Evolutionary conservation across 2,888 invertebrate species (phyloP).

Genomic region (Cybosia mesomella): DNA sequence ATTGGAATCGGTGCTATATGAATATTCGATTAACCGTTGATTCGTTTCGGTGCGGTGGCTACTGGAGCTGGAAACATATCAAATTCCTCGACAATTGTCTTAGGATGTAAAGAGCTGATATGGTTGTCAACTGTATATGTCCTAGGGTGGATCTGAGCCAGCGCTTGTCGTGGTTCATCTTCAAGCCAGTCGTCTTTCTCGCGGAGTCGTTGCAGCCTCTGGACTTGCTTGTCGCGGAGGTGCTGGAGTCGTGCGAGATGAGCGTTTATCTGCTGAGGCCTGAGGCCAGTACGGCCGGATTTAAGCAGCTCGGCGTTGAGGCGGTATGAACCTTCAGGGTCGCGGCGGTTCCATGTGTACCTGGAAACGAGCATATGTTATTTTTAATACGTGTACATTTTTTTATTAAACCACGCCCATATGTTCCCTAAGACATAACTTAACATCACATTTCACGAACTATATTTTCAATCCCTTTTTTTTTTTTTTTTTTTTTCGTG

Average conservation of each 20-base stretch:
- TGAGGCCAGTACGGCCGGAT: slow-evolving; percentile 77
- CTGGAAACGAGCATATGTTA: slow-evolving; percentile 57
- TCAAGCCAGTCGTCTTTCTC: slow-evolving; percentile 74
- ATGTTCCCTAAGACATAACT: too few species aligned
- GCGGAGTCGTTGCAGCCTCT: slow-evolving; percentile 66
- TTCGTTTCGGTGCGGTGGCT: slow-evolving; percentile 53
- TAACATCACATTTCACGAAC: too few species aligned
- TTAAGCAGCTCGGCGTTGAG: slow-evolving; percentile 78
- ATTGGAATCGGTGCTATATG: slow-evolving; percentile 30
- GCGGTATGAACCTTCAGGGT: slow-evolving; percentile 79
- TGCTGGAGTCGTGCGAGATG: slow-evolving; percentile 76
- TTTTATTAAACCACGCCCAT: background rate
- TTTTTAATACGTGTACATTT: background rate
- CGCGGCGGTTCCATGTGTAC: slow-evolving; percentile 80
- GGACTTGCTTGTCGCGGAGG: slow-evolving; percentile 78
- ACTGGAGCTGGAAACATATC: slow-evolving; percentile 67
- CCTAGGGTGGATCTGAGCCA: slow-evolving; percentile 81
- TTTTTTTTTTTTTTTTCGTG: too few species aligned
- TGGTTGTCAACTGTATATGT: slow-evolving; percentile 86
- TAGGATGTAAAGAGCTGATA: slow-evolving; percentile 86
- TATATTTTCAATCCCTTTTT: too few species aligned
- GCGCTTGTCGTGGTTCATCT: slow-evolving; percentile 70
- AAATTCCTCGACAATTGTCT: slow-evolving; percentile 86
- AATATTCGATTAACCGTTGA: slow-evolving; percentile 53
- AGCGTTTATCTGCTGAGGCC: slow-evolving; percentile 74